Evolutionary conservation across 2,888 invertebrate genomes (phyloP), one percentile per base, ranked within the genome.

Genomic region (Nemapogon koenigi): DNA sequence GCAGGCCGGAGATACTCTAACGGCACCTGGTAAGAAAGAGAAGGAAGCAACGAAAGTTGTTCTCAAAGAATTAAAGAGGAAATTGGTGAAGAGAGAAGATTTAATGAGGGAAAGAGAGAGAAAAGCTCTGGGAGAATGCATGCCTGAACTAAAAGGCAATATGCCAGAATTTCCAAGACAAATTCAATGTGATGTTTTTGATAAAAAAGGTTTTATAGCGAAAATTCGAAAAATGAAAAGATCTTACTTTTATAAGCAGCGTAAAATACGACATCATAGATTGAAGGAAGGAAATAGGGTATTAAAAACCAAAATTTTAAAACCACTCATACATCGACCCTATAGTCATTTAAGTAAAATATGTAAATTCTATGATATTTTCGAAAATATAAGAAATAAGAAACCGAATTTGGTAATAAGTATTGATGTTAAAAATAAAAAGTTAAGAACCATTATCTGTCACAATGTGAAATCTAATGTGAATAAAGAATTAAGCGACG

Each of bases 21-120:
- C 72, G 0, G 68, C 50, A 0, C 80, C 80, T 0, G 79, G 79
- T 0, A 56, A 54, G 40, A 70, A 57, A 43, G 79, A 79, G 41
- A 69, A 53, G 11, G 69, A 75, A 14, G 50, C 59, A 0, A 66
- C 69, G 2, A 70, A 65, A 51, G 52, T 75, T 1, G 76, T 80
- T 6, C 41, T 80, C 2, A 55, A 52, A 8, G 80, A 80, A 45
- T 47, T 80, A 28, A 73, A 62, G 52, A 59, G 70, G 38, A 75
- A 73, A 46, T 46, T 80, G 45, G 71, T 75, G 26, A 72, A 70
- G 46, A 51, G 79, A 45, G 80, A 80, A 37, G 79, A 80, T 36
- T 40, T 69, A 2, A 80, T 80, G 80, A 53, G 78, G 2, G 78
- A 75, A 42, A 58, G 80, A 40, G 80, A 80, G 43, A 64, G 73